A percentile compares a stretch with the other conserved stretches of the same genome.
phyloP scores from a whole-genome alignment of 1,140 invertebrate genomes.

The Asobara japonica region DNA sequence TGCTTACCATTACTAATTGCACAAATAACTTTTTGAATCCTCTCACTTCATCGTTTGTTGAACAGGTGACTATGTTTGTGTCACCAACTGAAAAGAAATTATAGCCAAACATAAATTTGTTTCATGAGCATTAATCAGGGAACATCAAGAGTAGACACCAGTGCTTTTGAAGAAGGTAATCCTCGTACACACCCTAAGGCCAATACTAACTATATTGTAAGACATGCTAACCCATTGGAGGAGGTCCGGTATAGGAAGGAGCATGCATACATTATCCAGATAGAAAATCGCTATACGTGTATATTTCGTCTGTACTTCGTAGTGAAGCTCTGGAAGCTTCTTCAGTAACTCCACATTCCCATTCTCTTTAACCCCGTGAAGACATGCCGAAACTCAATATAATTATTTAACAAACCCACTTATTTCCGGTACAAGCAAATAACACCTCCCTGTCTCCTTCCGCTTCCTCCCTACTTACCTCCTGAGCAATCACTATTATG shows the following conservation, averaged over 20 bases:
- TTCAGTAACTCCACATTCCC: constrained; percentile 32
- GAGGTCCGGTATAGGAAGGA: constrained; percentile 47
- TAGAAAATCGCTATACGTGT: constrained; percentile 64
- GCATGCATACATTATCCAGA: constrained; percentile 62
- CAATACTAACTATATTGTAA: constrained; percentile 53
- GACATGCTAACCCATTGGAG: constrained; percentile 63
- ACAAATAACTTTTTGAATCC: too few relatives aligned
- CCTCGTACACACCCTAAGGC: neutral
- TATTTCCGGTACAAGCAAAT: constrained; percentile 57
- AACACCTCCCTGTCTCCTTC: neutral
- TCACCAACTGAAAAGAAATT: too few relatives aligned
- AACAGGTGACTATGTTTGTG: too few relatives aligned
- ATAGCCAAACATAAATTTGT: too few relatives aligned
- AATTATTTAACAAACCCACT: constrained; percentile 54
- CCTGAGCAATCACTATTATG: neutral
- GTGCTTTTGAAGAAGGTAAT: neutral
- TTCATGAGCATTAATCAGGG: too few relatives aligned
- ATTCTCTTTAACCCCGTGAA: constrained; percentile 31
- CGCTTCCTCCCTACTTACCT: neutral
- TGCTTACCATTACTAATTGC: too few relatives aligned
- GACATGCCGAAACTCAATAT: constrained; percentile 46
- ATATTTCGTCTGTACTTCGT: constrained; percentile 45
- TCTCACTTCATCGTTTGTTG: too few relatives aligned
- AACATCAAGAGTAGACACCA: too few relatives aligned
- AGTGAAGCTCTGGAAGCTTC: neutral